Conservation (phyloP, 2,888 invertebrate species). For the Dascillus cervinus region DNA sequence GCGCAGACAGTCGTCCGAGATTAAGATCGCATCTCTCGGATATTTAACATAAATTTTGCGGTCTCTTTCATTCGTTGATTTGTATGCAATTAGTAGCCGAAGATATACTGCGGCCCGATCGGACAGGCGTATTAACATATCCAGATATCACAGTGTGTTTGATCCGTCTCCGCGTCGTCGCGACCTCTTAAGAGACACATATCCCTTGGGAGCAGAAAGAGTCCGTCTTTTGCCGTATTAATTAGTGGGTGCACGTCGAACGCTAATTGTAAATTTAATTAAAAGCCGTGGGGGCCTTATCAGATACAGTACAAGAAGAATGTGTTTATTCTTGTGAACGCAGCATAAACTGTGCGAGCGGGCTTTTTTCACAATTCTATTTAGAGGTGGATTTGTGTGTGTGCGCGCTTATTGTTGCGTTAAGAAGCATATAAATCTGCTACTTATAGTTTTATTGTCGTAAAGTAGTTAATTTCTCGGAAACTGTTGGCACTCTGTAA, state of each 20-base stretch:
- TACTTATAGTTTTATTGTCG: too few relatives aligned
- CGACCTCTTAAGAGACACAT: constrained; percentile 9
- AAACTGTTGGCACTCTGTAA: too few relatives aligned
- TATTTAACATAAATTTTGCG: constrained; percentile 32
- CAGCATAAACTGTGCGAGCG: constrained; percentile 32
- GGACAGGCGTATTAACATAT: constrained; percentile 36
- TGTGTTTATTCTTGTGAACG: constrained; percentile 31
- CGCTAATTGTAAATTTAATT: constrained; percentile 43
- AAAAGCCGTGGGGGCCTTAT: constrained; percentile 36
- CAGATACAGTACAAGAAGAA: constrained; percentile 33
- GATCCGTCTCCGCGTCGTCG: constrained; percentile 15
- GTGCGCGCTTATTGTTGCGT: too few relatives aligned
- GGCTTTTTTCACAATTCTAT: too few relatives aligned
- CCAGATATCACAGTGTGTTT: constrained; percentile 24
- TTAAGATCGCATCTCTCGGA: constrained; percentile 29
- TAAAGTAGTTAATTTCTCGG: too few relatives aligned
- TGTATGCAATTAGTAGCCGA: constrained; percentile 32
- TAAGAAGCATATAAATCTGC: too few relatives aligned
- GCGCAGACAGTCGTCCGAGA: constrained; percentile 24
- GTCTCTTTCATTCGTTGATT: constrained; percentile 31
- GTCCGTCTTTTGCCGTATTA: constrained; percentile 31
- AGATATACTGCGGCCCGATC: constrained; percentile 30
- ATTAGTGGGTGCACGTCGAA: constrained; percentile 41
- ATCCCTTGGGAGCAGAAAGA: constrained; percentile 13
- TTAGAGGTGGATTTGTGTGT: too few relatives aligned